A percentile compares a stretch with the other conserved stretches of the same genome.
Evolutionary conservation across 2,113 vertebrate genomes (phyloP).

Genomic region (Ochotona princeps): DNA sequence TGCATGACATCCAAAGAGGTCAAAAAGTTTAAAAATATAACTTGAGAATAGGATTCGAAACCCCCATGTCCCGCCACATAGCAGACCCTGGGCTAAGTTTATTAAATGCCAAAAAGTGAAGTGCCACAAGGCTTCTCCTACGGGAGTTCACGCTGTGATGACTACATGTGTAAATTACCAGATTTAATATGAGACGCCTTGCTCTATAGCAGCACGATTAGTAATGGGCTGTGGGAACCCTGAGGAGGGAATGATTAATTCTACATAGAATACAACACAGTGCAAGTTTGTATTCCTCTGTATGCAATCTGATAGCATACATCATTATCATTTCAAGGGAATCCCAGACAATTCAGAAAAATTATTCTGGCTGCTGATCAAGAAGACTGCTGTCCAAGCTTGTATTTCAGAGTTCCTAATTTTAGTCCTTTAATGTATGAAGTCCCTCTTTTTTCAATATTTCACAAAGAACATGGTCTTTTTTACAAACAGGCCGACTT

Average conservation of each 20-base stretch:
- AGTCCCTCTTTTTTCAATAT: neutral
- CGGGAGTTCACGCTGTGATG: neutral
- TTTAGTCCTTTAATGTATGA: neutral
- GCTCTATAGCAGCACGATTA: neutral
- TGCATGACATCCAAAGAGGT: neutral
- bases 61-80: neutral
- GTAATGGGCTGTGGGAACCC: neutral
- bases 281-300: neutral
- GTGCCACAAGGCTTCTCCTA: neutral
- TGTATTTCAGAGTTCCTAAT: neutral
- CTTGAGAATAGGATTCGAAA: conserved; percentile 1
- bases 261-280: conserved; percentile 10
- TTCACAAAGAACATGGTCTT: neutral
- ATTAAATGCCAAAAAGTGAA: neutral
- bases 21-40: neutral
- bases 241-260: conserved; percentile 45
- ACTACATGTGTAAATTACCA: neutral
- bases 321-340: conserved; percentile 32
- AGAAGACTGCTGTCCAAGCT: neutral
- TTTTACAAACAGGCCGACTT: neutral
- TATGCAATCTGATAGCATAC: neutral
- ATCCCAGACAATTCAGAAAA: neutral
- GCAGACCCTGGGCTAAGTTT: neutral
- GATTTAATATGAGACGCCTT: neutral
- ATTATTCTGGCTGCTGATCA: neutral